Base-by-base conservation (phyloP, 2,888 invertebrate species). In the Coecobrya sp. region DNA sequence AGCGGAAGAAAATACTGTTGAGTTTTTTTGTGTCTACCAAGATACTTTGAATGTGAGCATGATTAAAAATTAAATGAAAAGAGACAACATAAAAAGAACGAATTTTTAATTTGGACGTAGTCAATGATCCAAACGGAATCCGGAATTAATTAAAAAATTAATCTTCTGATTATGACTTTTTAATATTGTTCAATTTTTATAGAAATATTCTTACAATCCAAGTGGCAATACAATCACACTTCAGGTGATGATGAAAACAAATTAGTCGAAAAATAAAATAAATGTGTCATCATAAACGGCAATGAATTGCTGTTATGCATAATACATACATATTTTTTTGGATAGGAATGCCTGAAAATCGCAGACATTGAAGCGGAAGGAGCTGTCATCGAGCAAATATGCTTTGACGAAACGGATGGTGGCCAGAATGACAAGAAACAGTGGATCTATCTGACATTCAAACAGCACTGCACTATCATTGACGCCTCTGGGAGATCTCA, bases 121-220 rank as follows among this genome's bases (percentile, higher is more conserved):
- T 4, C 36, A 91, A 30, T 92, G 84, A 86, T 86, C 73, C 59
- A 49, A 73, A 36, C 25, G 30, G 85, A 89, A 86, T 87, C 87
- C 87, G 70, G 73, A 90, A 59, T 86, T 87, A 90, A 88, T 90
- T 88, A 85, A 91, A 86, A 82, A 93, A 45, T 84, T 52, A 86
- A 88, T 85, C 68, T 49, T 16, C 27, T 8, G 36, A 3, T 70
- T 7, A 30, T 36, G 10, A 36, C 36, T 10, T 87, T 36, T 36
- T 36, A 36, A 36, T 36, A 36, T 36, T 85, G 52, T 45, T 22
- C 16, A 13, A 25, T 59, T 55, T 42, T 84, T 70, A 7, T 65
- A 95, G 94, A 94, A 94, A 93, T 95, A 95, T 42, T 91, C 94
- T 0, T 95, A 93, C 88, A 93, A 93, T 62, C 94, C 94, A n/a